phyloP scores from a whole-genome alignment of 1,140 invertebrate species.

The Micrasema longulum region DNA sequence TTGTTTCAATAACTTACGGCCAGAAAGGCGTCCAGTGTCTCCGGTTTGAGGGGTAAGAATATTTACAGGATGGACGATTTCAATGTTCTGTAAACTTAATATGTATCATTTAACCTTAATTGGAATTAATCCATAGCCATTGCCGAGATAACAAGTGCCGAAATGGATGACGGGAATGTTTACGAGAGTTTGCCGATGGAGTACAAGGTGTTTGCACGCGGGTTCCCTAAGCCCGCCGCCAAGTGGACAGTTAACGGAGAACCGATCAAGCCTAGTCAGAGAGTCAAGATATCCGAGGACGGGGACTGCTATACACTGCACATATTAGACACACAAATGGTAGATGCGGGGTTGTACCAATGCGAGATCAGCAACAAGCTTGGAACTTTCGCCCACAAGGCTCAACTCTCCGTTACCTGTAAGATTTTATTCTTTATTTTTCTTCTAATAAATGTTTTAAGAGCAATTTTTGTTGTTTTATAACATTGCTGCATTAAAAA shows the following conservation, averaged over 20 bases:
- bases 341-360: constrained; percentile 83
- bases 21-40: constrained; percentile 13
- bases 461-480: constrained; percentile 33
- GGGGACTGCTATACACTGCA: constrained; percentile 81
- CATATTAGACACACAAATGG: constrained; percentile 75
- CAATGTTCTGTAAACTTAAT: constrained; percentile 23
- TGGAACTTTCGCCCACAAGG: constrained; percentile 79
- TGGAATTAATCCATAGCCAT: constrained; percentile 68
- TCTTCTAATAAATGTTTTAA: constrained; percentile 34
- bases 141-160: constrained; percentile 78
- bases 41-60: constrained; percentile 9
- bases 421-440: constrained; percentile 58
- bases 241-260: constrained; percentile 83
- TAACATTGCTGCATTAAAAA: constrained; percentile 32
- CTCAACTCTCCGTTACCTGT: constrained; percentile 79
- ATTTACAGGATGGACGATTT: constrained; percentile 38
- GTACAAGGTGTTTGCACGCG: constrained; percentile 79
- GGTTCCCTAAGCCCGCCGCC: constrained; percentile 80
- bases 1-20: constrained; percentile 17
- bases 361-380: constrained; percentile 80
- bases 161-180: constrained; percentile 78
- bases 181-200: constrained; percentile 81
- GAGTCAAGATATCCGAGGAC: constrained; percentile 74
- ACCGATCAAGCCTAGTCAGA: constrained; percentile 71
- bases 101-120: constrained; percentile 38